These are phyloP conservation scores for Peromyscus californicus DNA, from an alignment of 2,113 vertebrate species.

Conservation along the genomic window DNA sequence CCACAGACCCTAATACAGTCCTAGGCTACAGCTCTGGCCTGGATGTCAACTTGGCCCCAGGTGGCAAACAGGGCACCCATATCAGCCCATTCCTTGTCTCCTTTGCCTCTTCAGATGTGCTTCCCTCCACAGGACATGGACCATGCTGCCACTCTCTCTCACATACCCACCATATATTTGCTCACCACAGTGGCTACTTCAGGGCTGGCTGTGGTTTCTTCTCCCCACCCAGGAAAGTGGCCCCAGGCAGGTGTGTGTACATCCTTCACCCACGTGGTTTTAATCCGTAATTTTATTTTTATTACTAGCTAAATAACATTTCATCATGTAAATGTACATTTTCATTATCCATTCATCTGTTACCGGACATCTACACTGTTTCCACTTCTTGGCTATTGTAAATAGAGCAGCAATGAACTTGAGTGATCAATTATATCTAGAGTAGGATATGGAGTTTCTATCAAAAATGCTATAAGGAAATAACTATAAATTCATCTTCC, in stretches of 20 bases:
- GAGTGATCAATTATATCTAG: background rate
- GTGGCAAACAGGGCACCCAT: background rate
- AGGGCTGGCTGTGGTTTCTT: background rate
- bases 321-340: background rate
- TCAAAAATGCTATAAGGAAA: background rate
- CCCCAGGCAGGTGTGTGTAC: background rate
- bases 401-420: background rate
- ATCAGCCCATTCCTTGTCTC: background rate
- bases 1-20: too few relatives aligned
- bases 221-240: background rate
- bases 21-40: too few relatives aligned
- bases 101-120: background rate
- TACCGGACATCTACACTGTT: background rate
- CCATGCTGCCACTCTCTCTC: background rate
- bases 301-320: background rate
- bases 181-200: background rate
- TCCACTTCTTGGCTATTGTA: background rate
- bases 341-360: background rate
- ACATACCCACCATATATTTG: background rate
- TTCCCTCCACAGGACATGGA: background rate
- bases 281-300: background rate
- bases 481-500: background rate
- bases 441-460: background rate
- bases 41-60: too few relatives aligned
- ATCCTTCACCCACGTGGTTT: too few relatives aligned